Evolutionary conservation across 2,888 invertebrate species (phyloP), one percentile per base, ranked within the genome.

Genomic region (Cacoxenus indagator): DNA sequence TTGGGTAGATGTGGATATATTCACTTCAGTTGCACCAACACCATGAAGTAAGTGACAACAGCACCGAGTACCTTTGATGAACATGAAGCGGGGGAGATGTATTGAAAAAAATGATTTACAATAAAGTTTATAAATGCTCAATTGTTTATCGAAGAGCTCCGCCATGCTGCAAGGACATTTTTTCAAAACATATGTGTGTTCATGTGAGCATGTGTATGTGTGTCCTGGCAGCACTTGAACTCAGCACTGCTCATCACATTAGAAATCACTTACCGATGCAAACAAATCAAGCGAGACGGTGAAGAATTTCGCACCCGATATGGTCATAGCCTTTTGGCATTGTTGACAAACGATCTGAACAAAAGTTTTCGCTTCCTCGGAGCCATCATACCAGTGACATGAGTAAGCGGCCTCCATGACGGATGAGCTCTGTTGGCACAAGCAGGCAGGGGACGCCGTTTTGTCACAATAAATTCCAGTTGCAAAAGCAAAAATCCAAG

Each of bases 351-450:
- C 95, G 81, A 96, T 96, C 88, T 95, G 95, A 1, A 96, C 95
- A 85, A 96, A 96, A 29, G 95, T 95, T 87, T 95, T 95, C 0
- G 95, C 95, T 83, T 96, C 95, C 83, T 96, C 95, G 0, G 95
- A 95, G 5, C 95, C 95, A 76, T 95, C 95, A 86, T 95, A 96
- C 95, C 95, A 96, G 75, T 95, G 95, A 81, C 95, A 95, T 61
- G 95, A 95, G 88, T 95, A 96, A 0, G 95, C 95, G 0, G 95
- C 95, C 88, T 96, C 95, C 95, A 95, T 95, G 4, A 96, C 95
- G 2, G 95, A 95, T 70, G 95, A 95, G 82, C 95, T 95, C 95
- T 95, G 85, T n/a, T 46, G 14, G 51, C 4, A 3, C 19, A 51
- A 9, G 51, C 17, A 9, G 51, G 9, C 11, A 22, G 22, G 17